Percentiles rank a stretch among this genome's conserved stretches.
Conservation (phyloP, 2,113 vertebrate species). For the Thamnaconus septentrionalis region DNA sequence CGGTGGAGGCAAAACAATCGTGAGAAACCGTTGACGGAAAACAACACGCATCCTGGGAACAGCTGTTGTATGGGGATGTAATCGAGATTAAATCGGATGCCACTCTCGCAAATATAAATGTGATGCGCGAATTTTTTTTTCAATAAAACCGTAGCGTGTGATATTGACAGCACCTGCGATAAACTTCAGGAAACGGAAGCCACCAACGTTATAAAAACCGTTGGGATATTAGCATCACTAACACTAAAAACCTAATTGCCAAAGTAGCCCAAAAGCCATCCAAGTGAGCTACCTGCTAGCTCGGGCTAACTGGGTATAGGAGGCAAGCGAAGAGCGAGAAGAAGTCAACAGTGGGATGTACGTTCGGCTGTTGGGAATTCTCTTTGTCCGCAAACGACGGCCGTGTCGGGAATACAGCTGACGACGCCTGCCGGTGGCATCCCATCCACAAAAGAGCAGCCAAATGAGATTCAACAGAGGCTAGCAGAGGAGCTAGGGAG, state of each 20-base stretch:
- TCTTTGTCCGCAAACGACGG: neutral
- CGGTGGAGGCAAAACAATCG: neutral
- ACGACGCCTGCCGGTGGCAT: neutral
- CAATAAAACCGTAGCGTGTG: neutral
- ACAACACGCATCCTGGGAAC: too few relatives aligned
- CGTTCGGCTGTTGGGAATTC: neutral
- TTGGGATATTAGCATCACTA: too few relatives aligned
- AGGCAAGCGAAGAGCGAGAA: constrained; percentile 32
- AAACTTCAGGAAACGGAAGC: too few relatives aligned
- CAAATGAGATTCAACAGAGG: constrained; percentile 23
- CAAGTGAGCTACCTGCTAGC: constrained; percentile 34
- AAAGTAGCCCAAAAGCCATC: constrained; percentile 21
- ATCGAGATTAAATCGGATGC: neutral
- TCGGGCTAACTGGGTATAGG: constrained; percentile 36
- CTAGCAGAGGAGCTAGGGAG: constrained; percentile 47
- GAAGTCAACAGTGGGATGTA: constrained; percentile 21
- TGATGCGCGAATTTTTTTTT: neutral
- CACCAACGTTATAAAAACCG: too few relatives aligned
- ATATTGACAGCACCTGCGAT: too few relatives aligned
- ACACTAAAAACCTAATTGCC: too few relatives aligned
- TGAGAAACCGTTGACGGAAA: neutral
- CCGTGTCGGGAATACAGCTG: neutral
- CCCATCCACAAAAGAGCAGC: constrained; percentile 11
- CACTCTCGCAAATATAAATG: neutral
- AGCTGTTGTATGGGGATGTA: neutral